These are phyloP conservation scores for Morus bassanus DNA, from an alignment of 2,797 vertebrate genomes.

Conservation along the genomic window DNA sequence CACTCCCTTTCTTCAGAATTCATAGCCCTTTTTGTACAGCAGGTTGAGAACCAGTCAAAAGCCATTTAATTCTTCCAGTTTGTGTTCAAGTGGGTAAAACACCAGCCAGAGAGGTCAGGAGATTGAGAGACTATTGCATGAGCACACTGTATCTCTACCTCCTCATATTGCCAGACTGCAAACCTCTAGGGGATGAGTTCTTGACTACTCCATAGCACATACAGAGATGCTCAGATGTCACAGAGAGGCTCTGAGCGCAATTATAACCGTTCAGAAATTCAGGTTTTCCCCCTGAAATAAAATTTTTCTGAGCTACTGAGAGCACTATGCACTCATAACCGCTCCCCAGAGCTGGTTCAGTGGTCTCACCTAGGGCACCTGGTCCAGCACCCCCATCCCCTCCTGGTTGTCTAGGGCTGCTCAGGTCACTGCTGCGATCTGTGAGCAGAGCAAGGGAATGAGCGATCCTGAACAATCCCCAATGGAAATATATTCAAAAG, in stretches of 20 bases:
- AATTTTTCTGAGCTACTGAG: neutral
- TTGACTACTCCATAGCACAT: neutral
- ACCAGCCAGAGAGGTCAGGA: neutral
- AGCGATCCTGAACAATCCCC: neutral
- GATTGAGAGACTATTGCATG: neutral
- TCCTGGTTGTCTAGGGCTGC: neutral
- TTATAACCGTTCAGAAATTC: neutral
- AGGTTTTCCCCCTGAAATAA: neutral
- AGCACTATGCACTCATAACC: neutral
- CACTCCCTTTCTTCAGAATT: neutral
- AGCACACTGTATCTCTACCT: neutral
- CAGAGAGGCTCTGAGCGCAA: neutral
- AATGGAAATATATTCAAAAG: neutral
- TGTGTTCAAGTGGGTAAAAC: neutral
- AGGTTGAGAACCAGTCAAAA: neutral
- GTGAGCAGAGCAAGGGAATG: neutral
- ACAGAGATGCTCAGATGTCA: neutral
- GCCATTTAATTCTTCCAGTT: neutral
- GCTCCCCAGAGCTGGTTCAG: neutral
- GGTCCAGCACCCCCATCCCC: neutral
- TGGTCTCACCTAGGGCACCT: neutral
- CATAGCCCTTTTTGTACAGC: neutral
- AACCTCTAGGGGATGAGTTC: neutral
- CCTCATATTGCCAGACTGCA: neutral
- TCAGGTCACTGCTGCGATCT: neutral